A percentile compares a stretch with the other conserved stretches of the same genome.
These are phyloP conservation scores for Caenorhabditis sp. DNA, from an alignment of 2,888 invertebrate genomes.

Conservation along the genomic window DNA sequence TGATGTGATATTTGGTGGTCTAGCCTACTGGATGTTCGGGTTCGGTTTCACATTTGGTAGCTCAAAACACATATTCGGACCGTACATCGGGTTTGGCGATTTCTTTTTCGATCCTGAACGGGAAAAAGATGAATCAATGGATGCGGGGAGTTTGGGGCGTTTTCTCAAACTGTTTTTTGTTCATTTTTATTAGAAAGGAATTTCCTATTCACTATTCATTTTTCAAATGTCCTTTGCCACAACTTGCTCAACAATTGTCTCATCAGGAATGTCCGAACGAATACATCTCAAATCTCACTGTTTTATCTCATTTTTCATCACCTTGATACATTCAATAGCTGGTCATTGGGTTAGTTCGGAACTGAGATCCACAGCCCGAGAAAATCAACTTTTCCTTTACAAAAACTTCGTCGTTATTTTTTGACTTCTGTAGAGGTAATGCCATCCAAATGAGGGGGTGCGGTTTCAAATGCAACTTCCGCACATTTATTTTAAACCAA, in stretches of 20 bases:
- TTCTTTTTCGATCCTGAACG: conserved; percentile 64
- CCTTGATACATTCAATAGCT: conserved; percentile 59
- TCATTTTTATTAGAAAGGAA: conserved; percentile 36
- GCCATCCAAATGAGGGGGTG: too few relatives aligned
- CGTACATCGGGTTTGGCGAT: conserved; percentile 55
- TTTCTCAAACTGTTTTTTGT: background rate
- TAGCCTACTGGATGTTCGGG: conserved; percentile 93
- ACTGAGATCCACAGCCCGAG: too few relatives aligned
- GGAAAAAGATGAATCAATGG: conserved; percentile 26
- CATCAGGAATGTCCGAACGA: conserved; percentile 67
- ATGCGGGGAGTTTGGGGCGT: conserved; percentile 50
- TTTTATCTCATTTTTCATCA: conserved; percentile 52
- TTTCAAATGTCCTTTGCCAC: conserved; percentile 68
- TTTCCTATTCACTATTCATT: conserved; percentile 58
- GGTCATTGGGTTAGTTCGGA: conserved; percentile 65
- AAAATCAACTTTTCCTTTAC: too few relatives aligned
- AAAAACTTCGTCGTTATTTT: too few relatives aligned
- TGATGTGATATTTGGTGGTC: conserved; percentile 81
- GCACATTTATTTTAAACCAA: too few relatives aligned
- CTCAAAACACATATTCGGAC: conserved; percentile 20
- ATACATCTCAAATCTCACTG: conserved; percentile 65
- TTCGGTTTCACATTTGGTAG: conserved; percentile 87
- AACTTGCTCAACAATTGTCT: conserved; percentile 66
- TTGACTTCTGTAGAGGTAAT: too few relatives aligned
- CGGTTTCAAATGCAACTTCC: too few relatives aligned